Evolutionary conservation across 2,113 vertebrate species (phyloP), one percentile per base, ranked within the genome.

Genomic region (Haemorhous mexicanus): DNA sequence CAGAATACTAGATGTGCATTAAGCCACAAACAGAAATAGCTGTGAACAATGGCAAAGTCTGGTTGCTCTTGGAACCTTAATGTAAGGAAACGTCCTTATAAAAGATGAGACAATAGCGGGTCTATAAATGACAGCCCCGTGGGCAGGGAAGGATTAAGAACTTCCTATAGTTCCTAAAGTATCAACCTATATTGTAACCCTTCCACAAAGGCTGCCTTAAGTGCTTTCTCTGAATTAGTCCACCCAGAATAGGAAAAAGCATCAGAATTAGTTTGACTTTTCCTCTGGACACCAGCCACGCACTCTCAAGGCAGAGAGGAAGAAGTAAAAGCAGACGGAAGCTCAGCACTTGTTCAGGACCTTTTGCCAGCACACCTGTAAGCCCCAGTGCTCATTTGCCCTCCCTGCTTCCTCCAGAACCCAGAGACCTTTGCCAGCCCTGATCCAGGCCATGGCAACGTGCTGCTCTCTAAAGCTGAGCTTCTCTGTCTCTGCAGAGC

Each of bases 101-200:
- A 82, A 76, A 68, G 73, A 68, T 75, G 84, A 94, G 66, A 95
- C 92, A 84, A 88, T 41, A 81, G 88, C 3, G 0, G 26, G 21
- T 77, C 85, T 86, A 33, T 75, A 93, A 88, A 77, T 78, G 85
- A 82, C 85, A 87, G 52, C 61, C 73, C 73, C 2, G 4, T 43
- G 85, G 85, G 85, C 85, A 87, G 67, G 30, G 68, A 94, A 80
- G 75, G 84, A 94, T 93, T 85, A 95, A 87, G 76, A 92, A 78
- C 73, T 93, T 95, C 88, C 88, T 84, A 78, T 26, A 84, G 64
- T n/a, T 92, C 58, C 68, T 67, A 8, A 77, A 94, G 75, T 50
- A 90, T 59, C 82, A 92, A 16, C 61, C 59, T 72, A 52, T 47
- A 61, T 32, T 46, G 44, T 63, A 91, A 77, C 92, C 64, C 33